phyloP scores from a whole-genome alignment of 2,113 vertebrate species.

The Ondatra zibethicus region DNA sequence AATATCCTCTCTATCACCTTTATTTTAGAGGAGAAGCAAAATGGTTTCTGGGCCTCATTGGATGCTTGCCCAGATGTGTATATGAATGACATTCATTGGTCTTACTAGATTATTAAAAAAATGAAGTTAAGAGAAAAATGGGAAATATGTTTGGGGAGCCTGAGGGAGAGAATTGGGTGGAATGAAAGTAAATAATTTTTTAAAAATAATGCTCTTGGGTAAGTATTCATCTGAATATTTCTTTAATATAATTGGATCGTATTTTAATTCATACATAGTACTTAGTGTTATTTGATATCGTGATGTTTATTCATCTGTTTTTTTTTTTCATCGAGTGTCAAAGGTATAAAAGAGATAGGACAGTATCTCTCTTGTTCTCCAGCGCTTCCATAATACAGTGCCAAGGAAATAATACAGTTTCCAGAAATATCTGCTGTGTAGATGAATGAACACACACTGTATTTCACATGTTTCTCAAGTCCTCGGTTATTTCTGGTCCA shows the following conservation, averaged over 20 bases:
- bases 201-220: background rate
- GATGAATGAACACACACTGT: slow-evolving; percentile 21
- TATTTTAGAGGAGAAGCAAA: background rate
- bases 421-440: background rate
- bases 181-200: background rate
- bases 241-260: background rate
- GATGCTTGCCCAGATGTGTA: background rate
- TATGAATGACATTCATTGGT: background rate
- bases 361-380: background rate
- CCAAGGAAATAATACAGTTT: background rate
- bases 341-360: background rate
- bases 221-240: background rate
- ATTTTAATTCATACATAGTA: background rate
- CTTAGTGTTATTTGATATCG: slow-evolving; percentile 8
- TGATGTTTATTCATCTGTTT: background rate
- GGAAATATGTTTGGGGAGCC: background rate
- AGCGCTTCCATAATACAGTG: background rate
- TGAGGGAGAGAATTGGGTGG: too few species aligned
- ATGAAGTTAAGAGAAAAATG: background rate
- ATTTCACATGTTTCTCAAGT: slow-evolving; percentile 13
- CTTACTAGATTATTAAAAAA: background rate
- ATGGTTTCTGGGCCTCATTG: background rate
- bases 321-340: background rate
- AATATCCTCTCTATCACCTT: background rate
- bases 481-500: background rate